Evolutionary conservation across 2,113 vertebrate genomes (phyloP), one percentile per base, ranked within the genome.

Genomic region (Boulengerochromis microlepis): DNA sequence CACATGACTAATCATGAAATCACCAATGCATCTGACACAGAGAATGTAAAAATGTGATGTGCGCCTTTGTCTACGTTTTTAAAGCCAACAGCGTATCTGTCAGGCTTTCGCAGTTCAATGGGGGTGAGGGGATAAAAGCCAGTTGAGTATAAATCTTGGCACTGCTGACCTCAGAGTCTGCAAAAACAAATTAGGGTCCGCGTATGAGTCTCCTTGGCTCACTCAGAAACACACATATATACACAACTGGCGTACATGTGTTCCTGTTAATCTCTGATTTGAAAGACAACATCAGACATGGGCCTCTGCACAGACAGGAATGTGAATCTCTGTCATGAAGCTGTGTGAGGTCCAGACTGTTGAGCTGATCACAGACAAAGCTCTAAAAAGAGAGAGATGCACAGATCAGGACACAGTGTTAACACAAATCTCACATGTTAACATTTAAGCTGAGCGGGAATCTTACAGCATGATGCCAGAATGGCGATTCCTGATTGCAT

Each of bases 261-360:
- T 90, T 94, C 74, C 86, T 82, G 90, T 90, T 92, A 93, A 93
- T 94, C 90, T 90, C 61, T 83, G 88, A 93, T 94, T 90, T 88
- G 81, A 94, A 89, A 94, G 92, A 94, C 93, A 94, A 90, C 89
- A 92, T 83, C 90, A 5, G n/a, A 82, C 85, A 81, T 54, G 85
- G 91, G 84, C 84, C 82, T 47, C 29, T 45, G 56, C 35, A 4
- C 35, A 78, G 64, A 57, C 54, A 87, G 84, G 83, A 90, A 85
- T 89, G 88, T 19, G 74, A 40, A 84, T 91, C 87, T 84, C 85
- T 35, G 82, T 76, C 38, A 19, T 10, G 66, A 81, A 90, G 57
- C 87, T 86, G 90, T 87, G 91, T 90, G 92, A 89, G 90, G 92
- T 93, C 94, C 33, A 8, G 5, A 16, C 54, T 6, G 50, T 76